Percentiles rank a stretch among this genome's conserved stretches.
Evolutionary conservation across 2,797 vertebrate genomes (phyloP).

Genomic region (Phalloptychus januarius): DNA sequence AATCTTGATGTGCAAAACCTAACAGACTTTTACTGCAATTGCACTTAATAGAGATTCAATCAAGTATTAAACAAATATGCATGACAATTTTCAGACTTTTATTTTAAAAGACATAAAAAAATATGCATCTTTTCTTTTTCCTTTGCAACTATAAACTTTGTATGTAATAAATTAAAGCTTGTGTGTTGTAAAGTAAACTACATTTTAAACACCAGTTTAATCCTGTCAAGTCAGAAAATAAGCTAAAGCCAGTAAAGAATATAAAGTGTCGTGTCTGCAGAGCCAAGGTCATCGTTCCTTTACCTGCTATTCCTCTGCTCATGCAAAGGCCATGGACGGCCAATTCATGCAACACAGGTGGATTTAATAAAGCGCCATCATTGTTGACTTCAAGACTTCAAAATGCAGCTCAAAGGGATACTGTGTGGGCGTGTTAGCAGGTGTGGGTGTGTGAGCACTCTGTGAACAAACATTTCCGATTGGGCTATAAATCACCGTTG

Average conservation of each 20-base stretch:
- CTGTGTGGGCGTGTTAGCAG: constrained; percentile 13
- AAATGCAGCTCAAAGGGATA: constrained; percentile 19
- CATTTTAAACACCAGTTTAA: background rate
- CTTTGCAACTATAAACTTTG: background rate
- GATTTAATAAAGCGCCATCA: constrained; percentile 47
- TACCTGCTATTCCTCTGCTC: constrained; percentile 33
- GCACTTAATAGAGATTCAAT: background rate
- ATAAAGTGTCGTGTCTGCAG: constrained; percentile 58
- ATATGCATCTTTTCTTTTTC: background rate
- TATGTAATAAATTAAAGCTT: background rate
- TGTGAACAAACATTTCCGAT: constrained; percentile 60
- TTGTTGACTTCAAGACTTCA: constrained; percentile 53
- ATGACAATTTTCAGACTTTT: background rate
- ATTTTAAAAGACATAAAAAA: background rate
- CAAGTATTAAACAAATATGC: background rate
- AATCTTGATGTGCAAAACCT: background rate
- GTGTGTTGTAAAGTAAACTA: background rate
- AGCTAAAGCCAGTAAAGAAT: constrained; percentile 36
- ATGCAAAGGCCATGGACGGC: constrained; percentile 47
- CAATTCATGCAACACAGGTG: constrained; percentile 52
- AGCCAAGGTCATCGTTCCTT: constrained; percentile 59
- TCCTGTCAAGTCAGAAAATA: constrained; percentile 21
- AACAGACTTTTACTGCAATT: background rate
- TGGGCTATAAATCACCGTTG: constrained; percentile 63
- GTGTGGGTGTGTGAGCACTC: constrained; percentile 20